Evolutionary conservation across 2,888 invertebrate species (phyloP), one percentile per base, ranked within the genome.

Genomic region (Oscheius onirici): DNA sequence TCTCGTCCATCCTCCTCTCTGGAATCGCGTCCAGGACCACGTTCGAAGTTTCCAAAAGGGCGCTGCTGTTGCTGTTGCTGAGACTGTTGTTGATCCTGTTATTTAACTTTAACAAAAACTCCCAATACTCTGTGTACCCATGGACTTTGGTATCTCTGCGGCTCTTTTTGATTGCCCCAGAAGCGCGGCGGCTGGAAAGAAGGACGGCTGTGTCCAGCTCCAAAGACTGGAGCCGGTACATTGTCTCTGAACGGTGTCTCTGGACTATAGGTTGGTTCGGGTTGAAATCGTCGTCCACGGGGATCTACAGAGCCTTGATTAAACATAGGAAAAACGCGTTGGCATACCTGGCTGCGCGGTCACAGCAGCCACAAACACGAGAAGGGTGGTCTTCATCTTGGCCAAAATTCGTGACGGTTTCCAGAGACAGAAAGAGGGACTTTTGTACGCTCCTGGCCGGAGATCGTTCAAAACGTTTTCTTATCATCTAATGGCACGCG

Each of bases 191-290:
- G 46, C n/a, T 20, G n/a, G 41, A 58, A 40, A 2, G 58, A 49
- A 10, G 49, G 26, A 15, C 46, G n/a, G 26, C 28, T 46, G 20
- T 63, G 63, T 26, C 63, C 63, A 10, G 63, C 49, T 15, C 63
- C 63, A 20, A 63, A 63, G 10, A 49, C 63, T 11, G 63, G 63
- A 2, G 49, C 63, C n/a, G 63, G 66, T 0, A 52, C 54, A 24
- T 69, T 69, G 20, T 75, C 73, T 41, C 75, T 43, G 41, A 65
- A 77, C 8, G 77, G 77, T 13, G 77, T 77, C 49, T 73, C 72
- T n/a, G 75, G 41, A 61, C 77, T 77, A 70, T 77, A 77, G 3
- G 71, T 34, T 8, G 77, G 77, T 49, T 63, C 63, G n/a, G 63
- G 15, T 49, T 49, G 49, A n/a, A 63, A 63, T 6, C 49, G 26